These are phyloP conservation scores for Mustelus asterias DNA, from an alignment of 2,113 vertebrate genomes.

Conservation along the genomic window DNA sequence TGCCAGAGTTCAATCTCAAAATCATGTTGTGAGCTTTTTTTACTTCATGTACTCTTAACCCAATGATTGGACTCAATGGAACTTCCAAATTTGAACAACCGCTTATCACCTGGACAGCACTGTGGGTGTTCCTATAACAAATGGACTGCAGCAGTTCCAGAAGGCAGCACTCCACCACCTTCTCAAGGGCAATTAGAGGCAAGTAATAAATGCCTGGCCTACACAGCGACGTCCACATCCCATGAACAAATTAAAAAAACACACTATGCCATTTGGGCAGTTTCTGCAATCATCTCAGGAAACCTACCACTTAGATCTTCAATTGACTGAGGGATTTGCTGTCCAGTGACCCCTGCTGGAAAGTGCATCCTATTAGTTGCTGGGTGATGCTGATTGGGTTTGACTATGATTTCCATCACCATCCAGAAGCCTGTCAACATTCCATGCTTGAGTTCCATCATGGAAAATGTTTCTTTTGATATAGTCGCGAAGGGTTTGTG, in stretches of 20 bases:
- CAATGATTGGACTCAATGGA: background rate
- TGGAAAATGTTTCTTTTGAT: background rate
- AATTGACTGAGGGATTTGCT: background rate
- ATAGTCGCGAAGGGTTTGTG: background rate
- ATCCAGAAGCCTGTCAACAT: background rate
- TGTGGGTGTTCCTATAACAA: no score
- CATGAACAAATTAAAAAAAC: no score
- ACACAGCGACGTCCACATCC: no score
- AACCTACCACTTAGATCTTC: background rate
- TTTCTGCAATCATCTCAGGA: background rate
- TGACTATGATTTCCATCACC: background rate
- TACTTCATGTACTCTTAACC: background rate
- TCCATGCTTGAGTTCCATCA: background rate
- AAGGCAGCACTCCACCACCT: no score
- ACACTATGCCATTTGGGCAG: background rate
- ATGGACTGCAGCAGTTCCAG: no score
- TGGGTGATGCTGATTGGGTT: background rate
- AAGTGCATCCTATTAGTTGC: background rate
- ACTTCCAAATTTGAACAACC: background rate
- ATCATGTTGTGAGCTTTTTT: background rate
- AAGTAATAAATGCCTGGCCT: no score
- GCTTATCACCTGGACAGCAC: background rate
- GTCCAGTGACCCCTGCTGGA: background rate
- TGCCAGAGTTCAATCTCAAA: background rate
- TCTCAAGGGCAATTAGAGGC: no score